Conservation (phyloP, 2,113 vertebrate genomes). For the Siniperca knerii region DNA sequence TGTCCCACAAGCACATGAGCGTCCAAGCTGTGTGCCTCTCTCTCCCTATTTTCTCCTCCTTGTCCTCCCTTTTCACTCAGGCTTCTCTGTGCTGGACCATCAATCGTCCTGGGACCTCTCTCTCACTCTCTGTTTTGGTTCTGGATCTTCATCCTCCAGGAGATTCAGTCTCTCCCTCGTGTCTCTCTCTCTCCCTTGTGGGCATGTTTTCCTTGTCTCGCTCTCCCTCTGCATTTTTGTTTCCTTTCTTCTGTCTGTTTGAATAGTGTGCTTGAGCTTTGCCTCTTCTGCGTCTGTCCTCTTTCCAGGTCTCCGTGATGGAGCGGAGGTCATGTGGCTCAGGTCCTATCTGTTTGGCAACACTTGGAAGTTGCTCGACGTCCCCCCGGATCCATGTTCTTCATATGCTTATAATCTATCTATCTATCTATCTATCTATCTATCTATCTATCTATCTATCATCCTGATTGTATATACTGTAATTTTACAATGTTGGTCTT, state of each 20-base stretch:
- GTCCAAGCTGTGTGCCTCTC: not conserved
- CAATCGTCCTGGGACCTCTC: too few relatives aligned
- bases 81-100: not conserved
- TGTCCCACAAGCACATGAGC: not conserved
- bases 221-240: too few relatives aligned
- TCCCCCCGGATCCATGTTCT: too few relatives aligned
- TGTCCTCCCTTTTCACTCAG: not conserved
- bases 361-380: not conserved
- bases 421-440: too few relatives aligned
- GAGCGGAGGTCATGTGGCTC: not conserved
- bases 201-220: too few relatives aligned
- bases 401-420: not conserved
- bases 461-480: too few relatives aligned
- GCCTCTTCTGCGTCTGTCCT: not conserved
- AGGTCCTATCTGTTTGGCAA: not conserved
- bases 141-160: not conserved
- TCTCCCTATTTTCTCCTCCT: not conserved
- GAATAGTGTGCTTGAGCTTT: not conserved
- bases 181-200: not conserved
- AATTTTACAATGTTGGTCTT: too few relatives aligned
- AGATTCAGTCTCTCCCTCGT: not conserved
- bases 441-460: too few relatives aligned
- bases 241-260: too few relatives aligned
- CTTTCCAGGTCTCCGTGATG: not conserved
- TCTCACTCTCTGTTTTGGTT: not conserved